Evolutionary conservation across 2,797 vertebrate species (phyloP), one percentile per base, ranked within the genome.

Genomic region (Thunnus albacares): DNA sequence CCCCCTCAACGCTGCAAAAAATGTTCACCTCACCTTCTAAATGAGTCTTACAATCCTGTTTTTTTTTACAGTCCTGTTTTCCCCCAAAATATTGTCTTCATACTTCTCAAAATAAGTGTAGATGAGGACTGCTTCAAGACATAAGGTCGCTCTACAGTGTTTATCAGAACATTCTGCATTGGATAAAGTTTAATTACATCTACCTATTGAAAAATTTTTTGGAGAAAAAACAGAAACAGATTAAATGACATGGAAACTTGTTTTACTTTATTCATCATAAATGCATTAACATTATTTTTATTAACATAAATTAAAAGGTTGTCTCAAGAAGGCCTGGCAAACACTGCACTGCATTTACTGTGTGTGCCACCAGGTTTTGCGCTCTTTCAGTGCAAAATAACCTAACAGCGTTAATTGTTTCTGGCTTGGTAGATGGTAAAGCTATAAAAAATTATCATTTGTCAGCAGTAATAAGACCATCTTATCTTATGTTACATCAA

Each of bases 1-100:
- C 65, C 71, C 65, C 70, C 65, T 80, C 73, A 78, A 43, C 35
- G 5, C 77, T 63, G 45, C 63, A 84, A 87, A 73, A 81, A 87
- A 80, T 72, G 6, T 60, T 53, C 61, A 41, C 10, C 47, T 67
- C 67, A 70, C 57, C 55, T 62, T 66, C 49, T 52, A 35, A n/a
- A 15, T 28, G 14, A 75, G 26, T 4, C 28, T 41, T 35, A 41
- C 13, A 55, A 15, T 30, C 22, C 5, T 60, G 9, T 38, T 41
- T 35, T 10, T 70, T 45, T 58, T 41, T 45, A 33, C 41, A 35
- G 14, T 22, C 52, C 24, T 58, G 47, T 22, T 71, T 71, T 70
- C 52, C 18, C 56, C 12, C 12, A 59, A 60, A 72, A 43, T 18
- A 20, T 71, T 55, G 38, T 30, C 20, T 26, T 57, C 3, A 17